A percentile compares a stretch with the other conserved stretches of the same genome.
These are phyloP conservation scores for Cavia aperea DNA, from an alignment of 2,113 vertebrate genomes.

Conservation along the genomic window DNA sequence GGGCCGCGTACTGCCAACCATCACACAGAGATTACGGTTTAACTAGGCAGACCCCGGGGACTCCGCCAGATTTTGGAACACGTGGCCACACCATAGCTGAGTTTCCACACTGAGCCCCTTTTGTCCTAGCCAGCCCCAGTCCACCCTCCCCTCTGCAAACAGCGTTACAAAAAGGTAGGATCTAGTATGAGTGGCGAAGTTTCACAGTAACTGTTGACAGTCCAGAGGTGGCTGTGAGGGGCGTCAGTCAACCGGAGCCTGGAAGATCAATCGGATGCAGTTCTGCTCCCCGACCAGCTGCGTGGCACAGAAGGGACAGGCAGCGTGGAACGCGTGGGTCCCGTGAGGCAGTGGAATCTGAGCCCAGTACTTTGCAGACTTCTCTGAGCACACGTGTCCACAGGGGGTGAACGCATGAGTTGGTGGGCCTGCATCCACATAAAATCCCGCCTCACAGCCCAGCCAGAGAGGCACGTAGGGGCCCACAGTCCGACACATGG, in stretches of 20 bases:
- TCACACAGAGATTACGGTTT: conserved; percentile 70
- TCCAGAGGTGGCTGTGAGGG: conserved; percentile 52
- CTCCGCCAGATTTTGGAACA: conserved; percentile 69
- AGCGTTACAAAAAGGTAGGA: conserved; percentile 75
- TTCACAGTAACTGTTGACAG: conserved; percentile 82
- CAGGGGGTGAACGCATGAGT: conserved; percentile 95
- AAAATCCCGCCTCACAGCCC: conserved; percentile 95
- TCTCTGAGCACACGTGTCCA: conserved; percentile 97
- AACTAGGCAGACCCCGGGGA: conserved; percentile 67
- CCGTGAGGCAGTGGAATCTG: conserved; percentile 96
- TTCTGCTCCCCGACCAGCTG: conserved; percentile 89
- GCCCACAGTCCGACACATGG: conserved; percentile 95
- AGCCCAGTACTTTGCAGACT: conserved; percentile 95
- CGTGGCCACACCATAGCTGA: conserved; percentile 60
- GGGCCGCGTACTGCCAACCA: conserved; percentile 63
- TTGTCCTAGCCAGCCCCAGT: neutral
- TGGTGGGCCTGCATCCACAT: conserved; percentile 93
- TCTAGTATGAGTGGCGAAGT: conserved; percentile 81
- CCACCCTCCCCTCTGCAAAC: conserved; percentile 51
- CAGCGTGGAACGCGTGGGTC: conserved; percentile 96
- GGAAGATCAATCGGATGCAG: conserved; percentile 96
- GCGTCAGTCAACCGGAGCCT: conserved; percentile 93
- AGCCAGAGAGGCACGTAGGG: conserved; percentile 97
- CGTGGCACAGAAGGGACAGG: conserved; percentile 95
- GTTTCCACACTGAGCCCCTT: conserved; percentile 17